Base-by-base conservation (phyloP, 2,797 vertebrate species). In the Anisognathus igniventris region DNA sequence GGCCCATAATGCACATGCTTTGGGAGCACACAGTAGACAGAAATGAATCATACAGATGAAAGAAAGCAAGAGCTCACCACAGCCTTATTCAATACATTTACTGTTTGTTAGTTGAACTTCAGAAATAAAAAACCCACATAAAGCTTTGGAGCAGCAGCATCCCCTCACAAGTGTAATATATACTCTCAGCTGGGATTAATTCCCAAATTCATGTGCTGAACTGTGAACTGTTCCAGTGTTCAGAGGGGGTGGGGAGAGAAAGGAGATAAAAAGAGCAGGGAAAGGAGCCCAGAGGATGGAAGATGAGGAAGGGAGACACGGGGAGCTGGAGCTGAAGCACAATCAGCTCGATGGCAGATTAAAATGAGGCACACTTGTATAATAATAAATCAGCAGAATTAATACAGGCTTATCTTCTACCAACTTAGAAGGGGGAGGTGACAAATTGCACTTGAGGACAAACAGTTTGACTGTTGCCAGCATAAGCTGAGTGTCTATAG, bases 391-490 rank as follows among this genome's bases (percentile, higher is more conserved):
- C 81, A 64, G 71, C 44, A 67, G 67, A 77, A 91, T 83, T 86
- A 90, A 92, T 70, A 90, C 56, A 80, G 72, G 54, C 51, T 76
- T 66, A 94, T 93, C 75, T 71, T 62, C 64, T 75, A 56, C 84
- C 42, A 73, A 73, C 22, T 65, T 16, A 27, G 73, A 73, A 85
- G 51, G 54, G 65, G 90, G 85, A 96, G 79, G 89, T 71, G 71
- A 93, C 79, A 80, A 94, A 95, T 30, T 72, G 83, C 85, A 92
- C 82, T 94, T 93, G 86, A 82, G 93, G 91, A 95, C 86, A 95
- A 94, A 88, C 14, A 89, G 93, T 87, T 90, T 95, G 75, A 92
- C 89, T 95, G 85, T 61, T 95, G 92, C 78, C 75, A 92, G 92
- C 92, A 56, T 51, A 85, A 94, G 87, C 88, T 77, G 61, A 77